Percentiles rank a stretch among this genome's conserved stretches.
These are phyloP conservation scores for Polypterus bichir DNA, from an alignment of 2,113 vertebrate genomes.

Conservation along the genomic window DNA sequence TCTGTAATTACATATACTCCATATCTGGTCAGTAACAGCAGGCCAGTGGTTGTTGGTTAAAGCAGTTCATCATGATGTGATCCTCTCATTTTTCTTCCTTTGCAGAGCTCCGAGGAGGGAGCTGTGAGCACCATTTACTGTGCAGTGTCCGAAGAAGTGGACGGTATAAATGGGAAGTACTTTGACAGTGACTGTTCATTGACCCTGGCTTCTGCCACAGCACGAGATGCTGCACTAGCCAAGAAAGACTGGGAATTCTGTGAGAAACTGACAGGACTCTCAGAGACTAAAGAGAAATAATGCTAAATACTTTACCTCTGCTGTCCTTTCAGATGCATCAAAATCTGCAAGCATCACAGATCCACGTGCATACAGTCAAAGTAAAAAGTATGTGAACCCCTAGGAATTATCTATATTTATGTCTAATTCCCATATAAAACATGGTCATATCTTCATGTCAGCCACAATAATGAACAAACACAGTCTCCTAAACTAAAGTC, in stretches of 20 bases:
- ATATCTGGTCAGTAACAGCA: background rate
- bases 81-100: background rate
- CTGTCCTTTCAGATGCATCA: too few species aligned
- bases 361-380: too few species aligned
- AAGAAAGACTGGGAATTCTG: conserved; percentile 63
- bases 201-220: conserved; percentile 36
- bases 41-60: background rate
- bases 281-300: background rate
- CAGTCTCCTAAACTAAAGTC: too few species aligned
- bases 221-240: conserved; percentile 42
- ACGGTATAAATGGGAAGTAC: conserved; percentile 66
- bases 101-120: conserved; percentile 54
- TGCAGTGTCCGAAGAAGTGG: conserved; percentile 54
- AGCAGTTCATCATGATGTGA: background rate
- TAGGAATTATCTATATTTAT: too few species aligned
- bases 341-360: too few species aligned
- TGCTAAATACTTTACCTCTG: too few species aligned
- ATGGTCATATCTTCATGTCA: too few species aligned
- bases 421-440: too few species aligned
- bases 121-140: conserved; percentile 66
- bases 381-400: too few species aligned
- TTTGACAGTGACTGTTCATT: conserved; percentile 59
- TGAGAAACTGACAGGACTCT: conserved; percentile 41
- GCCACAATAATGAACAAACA: too few species aligned
- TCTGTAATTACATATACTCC: background rate